Percentiles rank a stretch among this genome's conserved stretches.
Evolutionary conservation across 2,797 vertebrate genomes (phyloP).

Genomic region (Pteronotus mesoamericanus): DNA sequence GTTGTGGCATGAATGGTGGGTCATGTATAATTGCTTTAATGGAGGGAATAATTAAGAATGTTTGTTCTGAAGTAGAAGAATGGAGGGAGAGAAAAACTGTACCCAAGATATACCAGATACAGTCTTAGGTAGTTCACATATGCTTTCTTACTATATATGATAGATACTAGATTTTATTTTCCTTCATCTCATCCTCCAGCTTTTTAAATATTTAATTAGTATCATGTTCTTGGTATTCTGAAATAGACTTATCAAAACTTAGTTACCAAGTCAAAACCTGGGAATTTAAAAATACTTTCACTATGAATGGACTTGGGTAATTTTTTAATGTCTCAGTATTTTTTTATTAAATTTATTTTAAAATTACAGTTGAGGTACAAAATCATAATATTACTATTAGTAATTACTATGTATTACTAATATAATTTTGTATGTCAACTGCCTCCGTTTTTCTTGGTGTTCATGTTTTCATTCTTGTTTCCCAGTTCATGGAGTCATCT

Average conservation of each 20-base stretch:
- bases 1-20: not conserved
- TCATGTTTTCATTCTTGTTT: not conserved
- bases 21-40: not conserved
- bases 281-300: not conserved
- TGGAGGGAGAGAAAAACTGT: not conserved
- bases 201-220: slow-evolving; percentile 12
- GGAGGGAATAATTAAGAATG: not conserved
- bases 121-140: not conserved
- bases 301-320: not conserved
- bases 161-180: not conserved
- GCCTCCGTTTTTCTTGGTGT: not conserved
- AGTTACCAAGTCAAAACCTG: not conserved
- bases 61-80: not conserved
- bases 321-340: not conserved
- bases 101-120: not conserved
- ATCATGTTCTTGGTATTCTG: not conserved
- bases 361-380: not conserved
- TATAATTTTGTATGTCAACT: not conserved
- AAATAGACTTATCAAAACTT: slow-evolving; percentile 16
- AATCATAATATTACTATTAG: not conserved
- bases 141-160: not conserved
- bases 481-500: not conserved
- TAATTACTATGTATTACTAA: not conserved
- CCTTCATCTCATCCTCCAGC: not conserved
- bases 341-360: not conserved